Conservation (phyloP, 2,797 vertebrate species). For the Carcharodon carcharias region DNA sequence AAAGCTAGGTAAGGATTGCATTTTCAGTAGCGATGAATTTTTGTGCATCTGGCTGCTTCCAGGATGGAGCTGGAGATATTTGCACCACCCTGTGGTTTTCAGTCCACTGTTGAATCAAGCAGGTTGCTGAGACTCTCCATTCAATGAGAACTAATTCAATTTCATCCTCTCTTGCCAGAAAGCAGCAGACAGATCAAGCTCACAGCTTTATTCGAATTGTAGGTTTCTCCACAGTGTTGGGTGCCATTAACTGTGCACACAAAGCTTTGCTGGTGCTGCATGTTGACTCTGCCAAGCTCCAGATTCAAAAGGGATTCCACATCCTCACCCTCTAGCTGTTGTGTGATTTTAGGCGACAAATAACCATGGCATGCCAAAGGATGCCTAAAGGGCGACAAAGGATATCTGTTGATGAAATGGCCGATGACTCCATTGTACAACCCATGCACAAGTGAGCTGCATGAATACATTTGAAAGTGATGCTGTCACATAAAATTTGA, state of each 20-base stretch:
- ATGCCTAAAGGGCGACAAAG: neutral
- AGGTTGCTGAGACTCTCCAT: neutral
- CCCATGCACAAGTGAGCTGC: neutral
- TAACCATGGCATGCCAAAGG: neutral
- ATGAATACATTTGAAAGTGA: neutral
- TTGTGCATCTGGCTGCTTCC: too few species aligned
- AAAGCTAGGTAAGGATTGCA: neutral
- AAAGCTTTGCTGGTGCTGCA: neutral
- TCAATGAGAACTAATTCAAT: neutral
- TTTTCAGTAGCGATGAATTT: neutral
- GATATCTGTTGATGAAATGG: neutral
- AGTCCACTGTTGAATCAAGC: neutral
- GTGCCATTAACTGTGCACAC: neutral
- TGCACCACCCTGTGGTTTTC: neutral
- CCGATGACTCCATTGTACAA: neutral
- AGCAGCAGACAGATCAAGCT: neutral
- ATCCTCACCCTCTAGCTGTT: neutral
- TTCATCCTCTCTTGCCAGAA: neutral
- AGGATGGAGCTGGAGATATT: neutral
- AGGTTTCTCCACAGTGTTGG: neutral
- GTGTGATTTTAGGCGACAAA: neutral
- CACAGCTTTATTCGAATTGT: neutral
- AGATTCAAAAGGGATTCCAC: neutral
- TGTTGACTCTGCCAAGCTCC: neutral
- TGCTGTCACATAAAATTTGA: neutral